These are phyloP conservation scores for mouse (Mus musculus) DNA, from an alignment of 2,113 vertebrate genomes.

Conservation along the genomic window GRCm39 chr9:102255501-102256000, in stretches of 20 bases:
- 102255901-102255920: not conserved
- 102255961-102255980: not conserved
- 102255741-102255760: not conserved
- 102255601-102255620: not conserved
- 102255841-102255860: rapidly evolving
- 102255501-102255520: not conserved
- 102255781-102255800: not conserved
- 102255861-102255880: not conserved
- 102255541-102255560: not conserved
- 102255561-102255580: not conserved
- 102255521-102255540: not conserved
- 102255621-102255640: not conserved
- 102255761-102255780: not conserved
- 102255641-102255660: not conserved
- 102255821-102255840: not conserved
- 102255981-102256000: not conserved
- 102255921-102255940: not conserved
- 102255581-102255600: not conserved
- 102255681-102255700: not conserved
- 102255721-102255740: not conserved
- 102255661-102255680: not conserved
- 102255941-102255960: not conserved
- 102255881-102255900: not conserved
- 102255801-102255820: not conserved
- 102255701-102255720: not conserved